Base-by-base conservation (phyloP, 2,113 vertebrate species). In the Thomomys bottae region DNA sequence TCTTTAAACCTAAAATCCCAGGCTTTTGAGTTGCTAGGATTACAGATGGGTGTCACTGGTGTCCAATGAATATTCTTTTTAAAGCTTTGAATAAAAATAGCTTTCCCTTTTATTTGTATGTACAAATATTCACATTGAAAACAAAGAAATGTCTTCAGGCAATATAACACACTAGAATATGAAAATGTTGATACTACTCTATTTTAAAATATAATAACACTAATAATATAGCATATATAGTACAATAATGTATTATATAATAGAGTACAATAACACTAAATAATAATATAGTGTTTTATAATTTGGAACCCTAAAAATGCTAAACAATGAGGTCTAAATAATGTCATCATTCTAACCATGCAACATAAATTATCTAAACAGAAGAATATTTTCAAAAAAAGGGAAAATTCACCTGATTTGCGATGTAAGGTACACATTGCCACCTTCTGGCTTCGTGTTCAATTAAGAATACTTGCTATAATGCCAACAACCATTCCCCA, bases 391-490 rank as follows among this genome's bases (percentile, higher is more conserved):
- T 83, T 57, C 42, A 95, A 70, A 57, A 76, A 78, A 91, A 54
- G 4, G 1, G n/a, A 61, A 68, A 12, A 1, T 87, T 85, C 54
- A 73, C 64, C 26, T 38, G 63, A 89, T 68, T 70, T 94, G 87
- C 81, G 92, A 87, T 54, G 5, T 84, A 91, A 95, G 77, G 81
- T 89, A 95, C 95, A 94, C 12, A 90, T 88, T 89, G 84, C 84
- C 89, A 88, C 82, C 94, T 97, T 96, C 95, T 94, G 94, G 93
- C 36, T 88, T 90, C 24, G 49, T 32, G 10, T 92, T 71, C 59
- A 61, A 87, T 76, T 85, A 92, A 63, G 30, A 82, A 90, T 30
- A 66, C 40, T 72, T n/a, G 61, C 2, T 54, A 32, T 6, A 54
- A 63, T 5, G 57, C 49, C 10, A 30, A 57, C 18, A 89, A 59